Conservation (phyloP, 2,888 invertebrate genomes). For the Tyria jacobaeae region DNA sequence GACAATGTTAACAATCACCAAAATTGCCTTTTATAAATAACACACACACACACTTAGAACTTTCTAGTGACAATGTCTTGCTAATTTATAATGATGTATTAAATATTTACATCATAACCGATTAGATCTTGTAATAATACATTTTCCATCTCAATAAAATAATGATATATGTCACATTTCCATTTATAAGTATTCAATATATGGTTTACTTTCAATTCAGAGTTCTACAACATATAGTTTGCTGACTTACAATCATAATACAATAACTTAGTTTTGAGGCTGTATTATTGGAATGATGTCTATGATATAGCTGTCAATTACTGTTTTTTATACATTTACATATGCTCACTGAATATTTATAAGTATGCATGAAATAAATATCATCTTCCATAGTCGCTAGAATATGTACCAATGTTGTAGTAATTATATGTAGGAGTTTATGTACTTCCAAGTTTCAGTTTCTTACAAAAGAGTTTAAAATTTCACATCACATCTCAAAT, state of each 20-base stretch:
- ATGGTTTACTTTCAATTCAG: conserved; percentile 22
- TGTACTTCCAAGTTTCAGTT: conserved; percentile 44
- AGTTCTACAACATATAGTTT: conserved; percentile 36
- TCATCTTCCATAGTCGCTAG: conserved; percentile 57
- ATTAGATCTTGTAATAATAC: conserved; percentile 28
- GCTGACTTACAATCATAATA: conserved; percentile 38
- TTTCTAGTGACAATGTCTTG: conserved; percentile 57
- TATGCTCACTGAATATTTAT: conserved; percentile 49
- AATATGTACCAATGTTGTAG: conserved; percentile 45
- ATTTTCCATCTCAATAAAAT: conserved; percentile 29
- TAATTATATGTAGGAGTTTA: conserved; percentile 20
- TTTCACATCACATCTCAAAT: conserved; percentile 14
- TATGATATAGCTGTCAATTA: conserved; percentile 62
- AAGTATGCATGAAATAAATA: conserved; percentile 42
- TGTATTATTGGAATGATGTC: conserved; percentile 57
- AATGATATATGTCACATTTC: conserved; percentile 45
- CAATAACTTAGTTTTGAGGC: conserved; percentile 39
- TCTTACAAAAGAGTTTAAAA: conserved; percentile 8
- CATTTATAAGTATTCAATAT: conserved; percentile 26
- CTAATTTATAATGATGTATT: conserved; percentile 48
- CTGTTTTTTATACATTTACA: conserved; percentile 55
- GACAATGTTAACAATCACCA: conserved; percentile 40
- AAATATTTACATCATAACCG: conserved; percentile 28
- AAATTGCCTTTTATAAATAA: conserved; percentile 55
- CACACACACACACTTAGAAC: conserved; percentile 32